Percentiles rank a stretch among this genome's conserved stretches.
These are phyloP conservation scores for Seladonia tumulorum DNA, from an alignment of 2,888 invertebrate species.

Conservation along the genomic window DNA sequence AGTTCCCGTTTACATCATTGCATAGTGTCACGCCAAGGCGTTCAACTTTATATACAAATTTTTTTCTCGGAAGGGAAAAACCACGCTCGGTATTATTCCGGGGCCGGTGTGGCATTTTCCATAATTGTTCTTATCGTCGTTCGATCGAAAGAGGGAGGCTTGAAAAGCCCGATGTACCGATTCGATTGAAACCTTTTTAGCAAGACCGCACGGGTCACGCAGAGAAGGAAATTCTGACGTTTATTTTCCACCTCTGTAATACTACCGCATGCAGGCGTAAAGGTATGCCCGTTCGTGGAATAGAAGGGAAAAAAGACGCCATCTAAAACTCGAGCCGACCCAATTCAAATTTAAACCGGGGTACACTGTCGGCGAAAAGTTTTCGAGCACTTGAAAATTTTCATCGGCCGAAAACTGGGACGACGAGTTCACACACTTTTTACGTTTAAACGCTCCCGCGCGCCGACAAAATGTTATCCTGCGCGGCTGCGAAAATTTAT, in stretches of 20 bases:
- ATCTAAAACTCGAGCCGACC: neutral
- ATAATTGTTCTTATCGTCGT: slow-evolving; percentile 3
- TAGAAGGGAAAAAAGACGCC: neutral
- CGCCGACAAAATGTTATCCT: neutral
- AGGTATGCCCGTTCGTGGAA: neutral
- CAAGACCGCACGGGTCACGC: neutral
- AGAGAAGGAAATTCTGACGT: neutral
- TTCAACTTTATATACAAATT: neutral
- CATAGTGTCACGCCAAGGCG: neutral
- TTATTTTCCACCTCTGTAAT: neutral
- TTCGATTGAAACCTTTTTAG: slow-evolving; percentile 1
- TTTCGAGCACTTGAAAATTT: neutral
- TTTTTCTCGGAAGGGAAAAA: neutral
- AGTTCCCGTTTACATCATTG: neutral
- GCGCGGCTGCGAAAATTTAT: neutral
- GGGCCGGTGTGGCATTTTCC: neutral
- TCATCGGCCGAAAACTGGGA: neutral
- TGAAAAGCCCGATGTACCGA: neutral
- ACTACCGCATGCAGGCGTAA: neutral
- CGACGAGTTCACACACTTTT: neutral
- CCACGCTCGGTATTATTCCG: neutral
- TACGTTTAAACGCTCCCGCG: neutral
- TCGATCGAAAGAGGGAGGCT: neutral
- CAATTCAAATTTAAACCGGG: slow-evolving; percentile 7
- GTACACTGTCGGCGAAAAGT: neutral